Evolutionary conservation across 2,888 invertebrate species (phyloP).

Genomic region (Eristalis pertinax): DNA sequence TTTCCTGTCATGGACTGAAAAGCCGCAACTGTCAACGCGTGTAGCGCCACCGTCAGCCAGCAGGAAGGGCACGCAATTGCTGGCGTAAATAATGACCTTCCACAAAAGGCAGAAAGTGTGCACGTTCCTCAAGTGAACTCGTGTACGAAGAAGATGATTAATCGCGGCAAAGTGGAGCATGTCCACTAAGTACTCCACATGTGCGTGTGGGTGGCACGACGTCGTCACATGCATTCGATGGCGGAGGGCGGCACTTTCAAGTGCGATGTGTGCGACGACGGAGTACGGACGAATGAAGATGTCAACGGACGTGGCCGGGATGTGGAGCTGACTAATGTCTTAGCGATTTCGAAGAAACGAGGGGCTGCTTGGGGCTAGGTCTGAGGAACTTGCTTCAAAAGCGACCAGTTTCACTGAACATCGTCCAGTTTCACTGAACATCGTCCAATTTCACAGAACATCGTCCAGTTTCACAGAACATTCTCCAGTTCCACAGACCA

Average conservation of each 20-base stretch:
- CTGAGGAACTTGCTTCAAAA: too few species aligned
- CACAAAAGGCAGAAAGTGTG: constrained; percentile 20
- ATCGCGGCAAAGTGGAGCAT: constrained; percentile 12
- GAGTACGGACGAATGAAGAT: too few species aligned
- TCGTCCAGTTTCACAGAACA: background rate
- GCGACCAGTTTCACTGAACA: too few species aligned
- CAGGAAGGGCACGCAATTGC: background rate
- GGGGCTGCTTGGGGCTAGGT: too few species aligned
- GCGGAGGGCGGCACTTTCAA: too few species aligned
- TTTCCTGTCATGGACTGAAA: constrained; percentile 13
- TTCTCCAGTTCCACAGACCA: too few species aligned
- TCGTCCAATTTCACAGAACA: background rate
- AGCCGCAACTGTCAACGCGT: constrained; percentile 1
- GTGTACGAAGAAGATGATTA: background rate
- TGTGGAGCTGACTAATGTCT: too few species aligned
- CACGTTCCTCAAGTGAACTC: constrained; percentile 6
- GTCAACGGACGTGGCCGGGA: too few species aligned
- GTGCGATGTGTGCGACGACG: too few species aligned
- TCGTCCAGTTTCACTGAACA: too few species aligned
- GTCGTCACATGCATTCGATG: background rate
- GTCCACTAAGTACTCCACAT: background rate
- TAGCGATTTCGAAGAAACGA: too few species aligned
- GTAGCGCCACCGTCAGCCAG: background rate
- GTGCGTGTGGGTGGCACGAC: too few species aligned
- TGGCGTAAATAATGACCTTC: constrained; percentile 29